Evolutionary conservation across 2,797 vertebrate species (phyloP).

Genomic region (Neoniphon sammara): DNA sequence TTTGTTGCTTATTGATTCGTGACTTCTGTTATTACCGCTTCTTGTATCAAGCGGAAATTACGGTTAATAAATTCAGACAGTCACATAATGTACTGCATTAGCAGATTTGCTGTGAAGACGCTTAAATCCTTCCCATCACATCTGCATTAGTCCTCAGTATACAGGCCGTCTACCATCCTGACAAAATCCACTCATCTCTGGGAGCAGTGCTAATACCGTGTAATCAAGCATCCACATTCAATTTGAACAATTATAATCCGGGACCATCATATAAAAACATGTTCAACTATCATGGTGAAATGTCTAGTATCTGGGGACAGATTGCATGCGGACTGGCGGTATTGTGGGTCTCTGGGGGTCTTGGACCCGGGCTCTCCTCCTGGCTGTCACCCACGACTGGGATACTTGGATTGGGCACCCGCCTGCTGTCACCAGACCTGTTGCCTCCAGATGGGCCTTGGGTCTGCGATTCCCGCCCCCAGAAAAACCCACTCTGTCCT

Average conservation of each 20-base stretch:
- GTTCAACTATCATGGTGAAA: conserved; percentile 32
- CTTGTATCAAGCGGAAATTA: conserved; percentile 52
- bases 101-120: conserved; percentile 67
- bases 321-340: conserved; percentile 61
- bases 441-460: conserved; percentile 81
- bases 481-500: conserved; percentile 39
- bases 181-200: conserved; percentile 55
- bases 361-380: conserved; percentile 56
- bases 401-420: conserved; percentile 64
- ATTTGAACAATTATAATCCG: conserved; percentile 54
- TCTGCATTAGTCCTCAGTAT: conserved; percentile 44
- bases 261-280: conserved; percentile 46
- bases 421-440: conserved; percentile 82
- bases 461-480: conserved; percentile 51
- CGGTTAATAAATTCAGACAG: conserved; percentile 66
- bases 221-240: conserved; percentile 60
- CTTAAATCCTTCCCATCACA: conserved; percentile 61
- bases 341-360: conserved; percentile 45
- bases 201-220: conserved; percentile 53
- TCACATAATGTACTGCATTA: conserved; percentile 60
- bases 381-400: conserved; percentile 53
- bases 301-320: conserved; percentile 68
- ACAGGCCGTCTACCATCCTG: conserved; percentile 39
- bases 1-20: conserved; percentile 63
- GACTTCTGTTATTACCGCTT: conserved; percentile 53